phyloP scores from a whole-genome alignment of 2,113 vertebrate species.

The Oryzias curvinotus region DNA sequence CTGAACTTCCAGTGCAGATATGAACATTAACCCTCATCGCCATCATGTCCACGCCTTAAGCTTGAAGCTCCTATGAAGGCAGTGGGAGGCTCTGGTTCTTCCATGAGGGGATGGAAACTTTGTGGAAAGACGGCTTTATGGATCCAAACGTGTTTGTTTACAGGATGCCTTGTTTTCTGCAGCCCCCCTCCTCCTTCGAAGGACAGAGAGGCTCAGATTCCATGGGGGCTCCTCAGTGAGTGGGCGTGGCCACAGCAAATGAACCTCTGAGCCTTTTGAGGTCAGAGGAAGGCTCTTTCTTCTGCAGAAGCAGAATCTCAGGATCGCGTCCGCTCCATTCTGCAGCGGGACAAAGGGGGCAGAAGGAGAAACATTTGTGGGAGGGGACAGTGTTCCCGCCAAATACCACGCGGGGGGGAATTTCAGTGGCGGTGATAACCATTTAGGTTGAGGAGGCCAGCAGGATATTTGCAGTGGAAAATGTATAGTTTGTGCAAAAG shows the following conservation, averaged over 20 bases:
- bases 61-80: too few species aligned
- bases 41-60: too few species aligned
- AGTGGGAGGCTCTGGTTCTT: too few species aligned
- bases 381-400: constrained; percentile 48
- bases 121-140: background rate
- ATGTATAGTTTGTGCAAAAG: too few species aligned
- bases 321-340: constrained; percentile 64
- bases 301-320: constrained; percentile 40
- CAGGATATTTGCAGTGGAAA: too few species aligned
- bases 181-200: constrained; percentile 7
- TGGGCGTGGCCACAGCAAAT: constrained; percentile 64
- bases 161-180: constrained; percentile 35
- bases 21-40: too few species aligned
- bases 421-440: constrained; percentile 30
- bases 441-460: background rate
- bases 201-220: constrained; percentile 40
- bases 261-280: constrained; percentile 72
- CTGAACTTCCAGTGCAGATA: too few species aligned
- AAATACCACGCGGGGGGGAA: constrained; percentile 40
- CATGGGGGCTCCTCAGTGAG: constrained; percentile 53
- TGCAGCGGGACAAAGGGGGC: constrained; percentile 65
- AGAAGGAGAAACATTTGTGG: constrained; percentile 62
- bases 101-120: too few species aligned
- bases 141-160: constrained; percentile 67
- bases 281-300: constrained; percentile 72